Evolutionary conservation across 2,888 invertebrate genomes (phyloP).

Genomic region (Drosophila multiciliata): DNA sequence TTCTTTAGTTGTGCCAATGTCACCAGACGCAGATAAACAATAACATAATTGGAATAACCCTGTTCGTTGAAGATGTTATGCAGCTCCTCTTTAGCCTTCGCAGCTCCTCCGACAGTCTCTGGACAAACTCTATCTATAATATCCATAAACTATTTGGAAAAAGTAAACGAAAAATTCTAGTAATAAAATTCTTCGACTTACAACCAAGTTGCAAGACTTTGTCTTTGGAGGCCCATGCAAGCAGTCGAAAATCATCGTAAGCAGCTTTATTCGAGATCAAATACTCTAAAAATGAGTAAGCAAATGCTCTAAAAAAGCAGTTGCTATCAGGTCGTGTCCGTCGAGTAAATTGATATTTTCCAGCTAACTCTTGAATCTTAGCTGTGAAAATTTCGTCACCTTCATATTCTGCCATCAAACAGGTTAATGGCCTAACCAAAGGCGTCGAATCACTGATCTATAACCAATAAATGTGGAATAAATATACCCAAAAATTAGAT

Average conservation of each 20-base stretch:
- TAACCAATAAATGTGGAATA: slow-evolving; percentile 46
- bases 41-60: slow-evolving; percentile 96
- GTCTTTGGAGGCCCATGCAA: slow-evolving; percentile 94
- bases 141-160: slow-evolving; percentile 91
- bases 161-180: neutral
- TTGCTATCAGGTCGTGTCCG: slow-evolving; percentile 98
- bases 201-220: slow-evolving; percentile 94
- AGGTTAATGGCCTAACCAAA: slow-evolving; percentile 91
- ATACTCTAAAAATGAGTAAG: slow-evolving; percentile 96
- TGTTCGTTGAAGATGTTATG: slow-evolving; percentile 96
- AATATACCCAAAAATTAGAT: slow-evolving; percentile 1
- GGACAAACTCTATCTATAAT: slow-evolving; percentile 91
- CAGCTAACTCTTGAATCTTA: slow-evolving; percentile 92
- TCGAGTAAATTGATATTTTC: slow-evolving; percentile 93
- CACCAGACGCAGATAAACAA: slow-evolving; percentile 95
- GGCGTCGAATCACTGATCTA: slow-evolving; percentile 95
- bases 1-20: slow-evolving; percentile 98
- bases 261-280: slow-evolving; percentile 93
- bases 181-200: slow-evolving; percentile 11
- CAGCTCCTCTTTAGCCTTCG: slow-evolving; percentile 89
- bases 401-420: slow-evolving; percentile 93
- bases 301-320: slow-evolving; percentile 98
- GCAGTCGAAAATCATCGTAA: slow-evolving; percentile 92
- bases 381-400: slow-evolving; percentile 93
- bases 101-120: slow-evolving; percentile 78